Conservation (phyloP, 2,888 invertebrate species). For the Ariolimax columbianus region DNA sequence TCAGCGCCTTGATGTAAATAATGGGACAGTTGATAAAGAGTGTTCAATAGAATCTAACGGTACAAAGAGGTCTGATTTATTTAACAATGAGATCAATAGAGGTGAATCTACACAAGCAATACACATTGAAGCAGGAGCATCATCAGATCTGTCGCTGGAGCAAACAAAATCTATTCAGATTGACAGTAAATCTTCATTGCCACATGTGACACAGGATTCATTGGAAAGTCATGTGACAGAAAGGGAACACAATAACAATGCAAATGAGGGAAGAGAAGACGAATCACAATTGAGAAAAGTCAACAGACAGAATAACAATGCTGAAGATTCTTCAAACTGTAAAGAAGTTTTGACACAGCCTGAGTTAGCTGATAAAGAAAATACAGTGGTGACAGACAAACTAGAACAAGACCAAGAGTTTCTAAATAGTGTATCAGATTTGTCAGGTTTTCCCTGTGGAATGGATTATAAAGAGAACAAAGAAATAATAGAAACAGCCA, state of each 20-base stretch:
- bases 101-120: background rate
- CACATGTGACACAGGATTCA: background rate
- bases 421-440: too few relatives aligned
- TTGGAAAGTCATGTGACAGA: background rate
- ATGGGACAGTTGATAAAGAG: background rate
- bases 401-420: background rate
- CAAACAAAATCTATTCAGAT: too few relatives aligned
- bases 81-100: background rate
- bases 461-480: too few relatives aligned
- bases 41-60: background rate
- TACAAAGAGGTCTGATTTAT: too few relatives aligned
- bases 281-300: too few relatives aligned
- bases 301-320: background rate
- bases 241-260: background rate
- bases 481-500: background rate
- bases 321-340: background rate
- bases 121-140: background rate
- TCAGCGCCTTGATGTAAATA: background rate
- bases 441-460: too few relatives aligned
- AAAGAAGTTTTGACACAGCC: background rate
- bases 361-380: background rate
- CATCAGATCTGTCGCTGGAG: background rate
- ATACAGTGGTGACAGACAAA: background rate
- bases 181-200: background rate
- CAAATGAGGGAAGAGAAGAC: too few relatives aligned